phyloP scores from a whole-genome alignment of 2,113 vertebrate genomes.

The Oryzias woworae region DNA sequence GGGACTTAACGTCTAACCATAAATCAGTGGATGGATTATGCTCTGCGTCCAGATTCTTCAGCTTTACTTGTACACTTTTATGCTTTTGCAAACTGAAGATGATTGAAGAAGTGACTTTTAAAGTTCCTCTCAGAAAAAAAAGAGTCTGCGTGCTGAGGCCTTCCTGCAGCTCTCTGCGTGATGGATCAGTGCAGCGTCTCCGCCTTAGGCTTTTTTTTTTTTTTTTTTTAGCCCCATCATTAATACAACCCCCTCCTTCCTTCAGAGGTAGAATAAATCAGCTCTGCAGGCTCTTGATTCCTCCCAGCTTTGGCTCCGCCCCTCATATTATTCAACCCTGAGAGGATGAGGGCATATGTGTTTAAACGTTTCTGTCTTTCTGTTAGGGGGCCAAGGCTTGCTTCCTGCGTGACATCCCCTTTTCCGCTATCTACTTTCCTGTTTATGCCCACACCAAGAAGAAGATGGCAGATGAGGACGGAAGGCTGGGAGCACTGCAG shows the following conservation, averaged over 20 bases:
- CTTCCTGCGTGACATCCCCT: slow-evolving; percentile 97
- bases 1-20: slow-evolving; percentile 28
- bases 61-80: too few species aligned
- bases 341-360: slow-evolving; percentile 9
- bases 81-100: too few species aligned
- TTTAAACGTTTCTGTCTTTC: slow-evolving; percentile 11
- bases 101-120: too few species aligned
- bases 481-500: slow-evolving; percentile 86
- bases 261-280: slow-evolving; percentile 41
- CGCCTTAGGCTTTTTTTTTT: slow-evolving; percentile 48
- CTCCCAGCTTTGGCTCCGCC: slow-evolving; percentile 24
- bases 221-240: slow-evolving; percentile 35
- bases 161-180: slow-evolving; percentile 46
- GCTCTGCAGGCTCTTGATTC: slow-evolving; percentile 46
- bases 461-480: slow-evolving; percentile 85
- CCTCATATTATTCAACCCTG: slow-evolving; percentile 7
- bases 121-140: slow-evolving; percentile 56
- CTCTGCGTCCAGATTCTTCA: slow-evolving; percentile 5
- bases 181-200: slow-evolving; percentile 42
- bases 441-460: slow-evolving; percentile 93
- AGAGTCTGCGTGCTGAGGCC: slow-evolving; percentile 55
- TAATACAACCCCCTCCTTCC: slow-evolving; percentile 40
- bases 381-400: slow-evolving; percentile 95
- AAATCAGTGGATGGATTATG: slow-evolving; percentile 61
- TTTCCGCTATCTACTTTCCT: slow-evolving; percentile 98